Evolutionary conservation across 2,797 vertebrate genomes (phyloP), one percentile per base, ranked within the genome.

Genomic region (Coilia nasus): DNA sequence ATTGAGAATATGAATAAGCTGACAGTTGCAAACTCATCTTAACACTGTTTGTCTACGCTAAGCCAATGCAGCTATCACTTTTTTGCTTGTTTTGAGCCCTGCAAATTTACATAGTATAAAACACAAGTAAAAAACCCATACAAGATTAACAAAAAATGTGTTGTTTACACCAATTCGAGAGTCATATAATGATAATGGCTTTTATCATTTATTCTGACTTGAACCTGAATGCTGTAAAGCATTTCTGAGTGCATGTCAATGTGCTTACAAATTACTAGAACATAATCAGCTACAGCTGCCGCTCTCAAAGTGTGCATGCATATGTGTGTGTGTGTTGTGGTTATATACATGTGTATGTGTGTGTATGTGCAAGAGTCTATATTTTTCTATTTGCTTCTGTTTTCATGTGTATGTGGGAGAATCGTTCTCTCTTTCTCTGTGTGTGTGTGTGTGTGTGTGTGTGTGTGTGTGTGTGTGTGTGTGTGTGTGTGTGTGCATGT

Each of bases 1-100:
- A 93, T 71, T 89, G 85, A 88, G 83, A 85, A 90, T 59, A 35
- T 62, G 4, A 78, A 85, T 86, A 15, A 86, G 85, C 41, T 14
- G 81, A 19, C 15, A 75, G 35, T 19, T 41, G 5, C 6, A 41
- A 41, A 41, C 5, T 5, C 67, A 41, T 75, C 67, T 35, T 19
- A 2, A 44, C 17, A 78, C 71, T 41, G 12, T 0, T 3, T 28
- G 15, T 41, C 71, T 78, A 78, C 28, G 19, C 71, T 78, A 14
- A 35, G 28, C 35, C 62, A 67, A 67, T 7, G 0, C 50, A 54
- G 50, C 28, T 71, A 28, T 2, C 23, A 12, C 11, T 31, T 23
- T 71, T 87, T 7, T 85, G 86, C 4, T 64, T 56, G 54, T 60
- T 60, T 57, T 46, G 28, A 64, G 60, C 25, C n/a, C 60, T 23